Conservation (phyloP, 2,797 vertebrate species). For the Pyrocephalus nanus region DNA sequence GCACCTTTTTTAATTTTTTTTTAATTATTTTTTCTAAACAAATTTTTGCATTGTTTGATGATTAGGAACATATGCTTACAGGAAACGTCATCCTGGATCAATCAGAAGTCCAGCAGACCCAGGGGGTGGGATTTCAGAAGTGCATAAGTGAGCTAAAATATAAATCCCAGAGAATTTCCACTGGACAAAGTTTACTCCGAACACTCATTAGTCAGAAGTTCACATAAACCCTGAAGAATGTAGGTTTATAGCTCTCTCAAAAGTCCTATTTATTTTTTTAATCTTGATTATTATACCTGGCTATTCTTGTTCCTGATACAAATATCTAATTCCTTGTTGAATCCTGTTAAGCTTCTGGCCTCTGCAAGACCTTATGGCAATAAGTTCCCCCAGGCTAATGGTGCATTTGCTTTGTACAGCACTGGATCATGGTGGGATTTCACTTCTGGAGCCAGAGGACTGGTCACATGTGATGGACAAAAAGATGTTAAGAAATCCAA, state of each 20-base stretch:
- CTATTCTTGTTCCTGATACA: conserved; percentile 30
- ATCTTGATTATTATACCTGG: conserved; percentile 61
- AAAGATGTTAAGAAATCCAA: background rate
- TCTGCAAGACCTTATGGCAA: background rate
- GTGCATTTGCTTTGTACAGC: background rate
- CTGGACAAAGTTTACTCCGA: conserved; percentile 43
- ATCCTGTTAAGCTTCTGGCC: conserved; percentile 48
- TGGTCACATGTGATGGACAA: background rate
- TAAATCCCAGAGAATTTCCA: conserved; percentile 59
- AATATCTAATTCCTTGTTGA: conserved; percentile 39
- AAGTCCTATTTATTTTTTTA: conserved; percentile 36
- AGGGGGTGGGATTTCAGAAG: conserved; percentile 60
- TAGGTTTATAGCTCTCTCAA: conserved; percentile 18
- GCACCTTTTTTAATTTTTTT: background rate
- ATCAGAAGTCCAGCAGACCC: conserved; percentile 48
- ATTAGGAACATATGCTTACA: conserved; percentile 50
- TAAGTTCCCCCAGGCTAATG: background rate
- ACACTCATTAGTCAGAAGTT: conserved; percentile 44
- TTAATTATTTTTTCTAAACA: background rate
- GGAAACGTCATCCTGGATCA: conserved; percentile 65
- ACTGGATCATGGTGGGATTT: background rate
- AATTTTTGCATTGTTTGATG: conserved; percentile 55
- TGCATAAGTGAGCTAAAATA: conserved; percentile 61
- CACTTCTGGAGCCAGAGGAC: background rate
- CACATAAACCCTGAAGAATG: conserved; percentile 64